A percentile compares a stretch with the other conserved stretches of the same genome.
Evolutionary conservation across 2,113 vertebrate genomes (phyloP).

Genomic region (Etheostoma spectabile): DNA sequence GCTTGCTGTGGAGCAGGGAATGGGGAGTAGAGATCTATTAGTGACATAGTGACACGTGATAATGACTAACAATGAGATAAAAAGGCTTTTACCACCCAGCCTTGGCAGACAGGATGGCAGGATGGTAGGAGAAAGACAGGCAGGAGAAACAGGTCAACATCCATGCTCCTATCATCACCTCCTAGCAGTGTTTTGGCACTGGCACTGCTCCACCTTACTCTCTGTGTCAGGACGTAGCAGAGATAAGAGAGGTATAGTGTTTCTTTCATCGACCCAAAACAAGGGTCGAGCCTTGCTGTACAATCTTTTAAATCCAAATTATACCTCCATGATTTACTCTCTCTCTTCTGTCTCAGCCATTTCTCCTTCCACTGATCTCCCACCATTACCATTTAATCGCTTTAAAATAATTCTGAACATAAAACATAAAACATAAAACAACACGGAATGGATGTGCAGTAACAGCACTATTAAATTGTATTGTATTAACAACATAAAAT

Average conservation of each 20-base stretch:
- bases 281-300: no score
- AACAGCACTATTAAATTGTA: not conserved
- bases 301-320: constrained; percentile 1
- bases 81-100: constrained; percentile 55
- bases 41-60: constrained; percentile 52
- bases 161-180: constrained; percentile 53
- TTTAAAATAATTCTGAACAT: constrained; percentile 6
- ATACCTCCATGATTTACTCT: not conserved
- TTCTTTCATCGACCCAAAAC: constrained; percentile 11
- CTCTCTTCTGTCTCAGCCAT: not conserved
- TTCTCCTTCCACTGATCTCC: not conserved
- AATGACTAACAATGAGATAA: constrained; percentile 60
- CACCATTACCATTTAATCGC: not conserved
- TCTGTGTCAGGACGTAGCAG: constrained; percentile 17
- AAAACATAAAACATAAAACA: not conserved
- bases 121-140: constrained; percentile 21
- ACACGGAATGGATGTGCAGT: not conserved
- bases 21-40: constrained; percentile 20
- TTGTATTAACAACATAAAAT: not conserved
- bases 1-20: not conserved
- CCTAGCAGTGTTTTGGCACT: constrained; percentile 51
- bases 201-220: constrained; percentile 36
- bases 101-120: constrained; percentile 39
- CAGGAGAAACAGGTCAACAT: constrained; percentile 23
- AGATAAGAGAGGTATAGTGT: constrained; percentile 12